These are phyloP conservation scores for Bembecia ichneumoniformis DNA, from an alignment of 2,888 invertebrate species.

Conservation along the genomic window DNA sequence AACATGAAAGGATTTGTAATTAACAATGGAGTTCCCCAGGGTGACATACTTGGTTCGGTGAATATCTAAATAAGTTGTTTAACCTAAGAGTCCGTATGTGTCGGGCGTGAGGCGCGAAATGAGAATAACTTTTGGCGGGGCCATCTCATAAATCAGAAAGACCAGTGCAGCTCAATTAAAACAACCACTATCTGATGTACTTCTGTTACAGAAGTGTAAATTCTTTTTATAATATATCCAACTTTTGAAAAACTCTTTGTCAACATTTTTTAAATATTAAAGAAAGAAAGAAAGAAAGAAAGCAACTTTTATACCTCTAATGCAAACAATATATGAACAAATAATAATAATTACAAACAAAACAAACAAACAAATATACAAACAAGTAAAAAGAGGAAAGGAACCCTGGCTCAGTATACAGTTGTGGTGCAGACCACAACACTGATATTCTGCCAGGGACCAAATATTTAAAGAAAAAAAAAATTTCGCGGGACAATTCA, in stretches of 20 bases:
- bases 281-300: too few relatives aligned
- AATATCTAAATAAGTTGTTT: background rate
- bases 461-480: too few relatives aligned
- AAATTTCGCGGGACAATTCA: too few relatives aligned
- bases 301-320: too few relatives aligned
- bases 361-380: too few relatives aligned
- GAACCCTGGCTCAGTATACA: too few relatives aligned
- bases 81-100: background rate
- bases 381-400: too few relatives aligned
- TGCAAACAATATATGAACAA: too few relatives aligned
- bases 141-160: slow-evolving; percentile 66
- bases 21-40: background rate
- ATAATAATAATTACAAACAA: too few relatives aligned
- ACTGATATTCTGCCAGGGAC: too few relatives aligned
- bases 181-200: slow-evolving; percentile 60
- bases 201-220: slow-evolving; percentile 37
- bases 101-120: slow-evolving; percentile 42
- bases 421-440: too few relatives aligned
- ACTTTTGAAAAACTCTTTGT: slow-evolving; percentile 38
- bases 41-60: background rate
- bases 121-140: slow-evolving; percentile 64
- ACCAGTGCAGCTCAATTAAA: slow-evolving; percentile 69
- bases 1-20: too few relatives aligned
- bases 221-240: slow-evolving; percentile 19
- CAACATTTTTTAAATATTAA: slow-evolving; percentile 17